phyloP scores from a whole-genome alignment of 2,797 vertebrate species.

The Clarias laeviceps region DNA sequence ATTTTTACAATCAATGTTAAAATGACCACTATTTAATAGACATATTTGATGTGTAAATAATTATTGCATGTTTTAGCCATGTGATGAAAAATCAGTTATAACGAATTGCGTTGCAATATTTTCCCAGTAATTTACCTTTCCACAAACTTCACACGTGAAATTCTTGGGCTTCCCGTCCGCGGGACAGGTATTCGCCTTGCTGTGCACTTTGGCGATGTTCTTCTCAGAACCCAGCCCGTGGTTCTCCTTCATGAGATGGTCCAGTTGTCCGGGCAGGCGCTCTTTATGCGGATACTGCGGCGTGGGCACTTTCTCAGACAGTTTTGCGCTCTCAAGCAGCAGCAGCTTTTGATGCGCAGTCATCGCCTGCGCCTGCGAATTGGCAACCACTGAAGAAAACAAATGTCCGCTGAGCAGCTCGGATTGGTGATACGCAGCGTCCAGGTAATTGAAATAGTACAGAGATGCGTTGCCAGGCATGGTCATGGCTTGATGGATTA shows the following conservation, averaged over 20 bases:
- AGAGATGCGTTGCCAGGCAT: constrained; percentile 86
- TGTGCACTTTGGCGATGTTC: constrained; percentile 78
- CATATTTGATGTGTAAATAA: not conserved
- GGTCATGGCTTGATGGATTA: constrained; percentile 88
- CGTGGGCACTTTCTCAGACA: constrained; percentile 86
- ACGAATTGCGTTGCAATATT: not conserved
- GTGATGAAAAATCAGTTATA: not conserved
- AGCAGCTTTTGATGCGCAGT: constrained; percentile 91
- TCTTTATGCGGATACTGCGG: constrained; percentile 88
- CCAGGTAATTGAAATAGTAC: constrained; percentile 97
- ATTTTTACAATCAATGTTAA: not conserved
- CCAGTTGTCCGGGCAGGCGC: constrained; percentile 86
- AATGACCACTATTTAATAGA: not conserved
- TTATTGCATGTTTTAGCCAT: not conserved
- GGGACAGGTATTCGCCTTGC: constrained; percentile 74
- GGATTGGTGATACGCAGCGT: constrained; percentile 86
- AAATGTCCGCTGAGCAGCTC: constrained; percentile 84
- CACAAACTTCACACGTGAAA: constrained; percentile 97
- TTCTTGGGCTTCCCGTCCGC: constrained; percentile 90
- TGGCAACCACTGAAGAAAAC: constrained; percentile 81
- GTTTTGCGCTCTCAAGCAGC: constrained; percentile 89
- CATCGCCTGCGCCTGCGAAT: constrained; percentile 83
- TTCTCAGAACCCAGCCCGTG: constrained; percentile 79
- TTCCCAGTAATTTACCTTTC: constrained; percentile 80
- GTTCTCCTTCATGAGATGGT: constrained; percentile 94